Percentiles rank a stretch among this genome's conserved stretches.
Conservation (phyloP, 1,140 invertebrate species). For the Leptinotarsa lineolata region DNA sequence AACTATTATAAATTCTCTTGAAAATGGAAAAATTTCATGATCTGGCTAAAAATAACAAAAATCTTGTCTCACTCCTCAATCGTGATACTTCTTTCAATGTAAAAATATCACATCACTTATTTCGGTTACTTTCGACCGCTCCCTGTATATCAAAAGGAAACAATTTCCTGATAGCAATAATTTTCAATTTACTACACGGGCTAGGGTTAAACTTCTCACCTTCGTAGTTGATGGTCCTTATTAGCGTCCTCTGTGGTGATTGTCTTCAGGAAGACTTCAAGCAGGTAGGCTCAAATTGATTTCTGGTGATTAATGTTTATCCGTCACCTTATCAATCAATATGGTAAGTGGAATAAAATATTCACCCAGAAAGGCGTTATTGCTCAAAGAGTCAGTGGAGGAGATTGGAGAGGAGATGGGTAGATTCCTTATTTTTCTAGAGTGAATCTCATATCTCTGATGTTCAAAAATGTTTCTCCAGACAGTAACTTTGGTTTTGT, state of each 20-base stretch:
- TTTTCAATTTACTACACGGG: constrained; percentile 7
- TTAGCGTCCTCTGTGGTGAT: constrained; percentile 40
- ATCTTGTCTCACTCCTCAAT: too few relatives aligned
- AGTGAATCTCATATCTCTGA: too few relatives aligned
- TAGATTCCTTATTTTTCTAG: too few relatives aligned
- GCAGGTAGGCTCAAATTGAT: constrained; percentile 42
- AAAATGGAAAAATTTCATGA: too few relatives aligned
- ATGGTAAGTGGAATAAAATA: constrained; percentile 44
- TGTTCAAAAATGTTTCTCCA: too few relatives aligned
- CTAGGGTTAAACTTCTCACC: constrained; percentile 16
- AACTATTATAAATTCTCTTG: too few relatives aligned
- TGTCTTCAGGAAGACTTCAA: constrained; percentile 35
- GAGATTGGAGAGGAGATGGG: neutral
- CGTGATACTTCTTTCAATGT: too few relatives aligned
- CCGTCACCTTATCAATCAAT: constrained; percentile 49
- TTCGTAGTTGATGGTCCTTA: constrained; percentile 36
- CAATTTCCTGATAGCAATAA: neutral
- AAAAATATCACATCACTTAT: too few relatives aligned
- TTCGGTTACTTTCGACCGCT: neutral
- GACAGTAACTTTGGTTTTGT: too few relatives aligned
- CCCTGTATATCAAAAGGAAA: neutral
- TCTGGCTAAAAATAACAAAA: too few relatives aligned
- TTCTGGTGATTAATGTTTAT: constrained; percentile 50
- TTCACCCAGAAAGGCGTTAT: constrained; percentile 33
- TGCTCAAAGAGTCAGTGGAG: neutral